Evolutionary conservation across 2,888 invertebrate species (phyloP).

Genomic region (Macrosiphum euphorbiae): DNA sequence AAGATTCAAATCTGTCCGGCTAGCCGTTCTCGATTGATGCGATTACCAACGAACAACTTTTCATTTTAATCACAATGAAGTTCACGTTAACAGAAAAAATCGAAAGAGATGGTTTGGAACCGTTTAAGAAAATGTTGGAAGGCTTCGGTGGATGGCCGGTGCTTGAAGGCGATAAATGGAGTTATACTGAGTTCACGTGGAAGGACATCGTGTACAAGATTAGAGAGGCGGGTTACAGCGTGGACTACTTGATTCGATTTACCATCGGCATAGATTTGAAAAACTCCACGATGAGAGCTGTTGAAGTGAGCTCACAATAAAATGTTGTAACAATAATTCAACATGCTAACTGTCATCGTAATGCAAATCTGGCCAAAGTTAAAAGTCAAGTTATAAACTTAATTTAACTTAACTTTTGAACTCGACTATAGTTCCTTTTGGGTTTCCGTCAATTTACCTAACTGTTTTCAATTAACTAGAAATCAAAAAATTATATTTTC

Average conservation of each 20-base stretch:
- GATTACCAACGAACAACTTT: too few species aligned
- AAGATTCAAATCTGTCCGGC: too few species aligned
- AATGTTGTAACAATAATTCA: not conserved
- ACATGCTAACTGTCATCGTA: not conserved
- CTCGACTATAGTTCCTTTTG: too few species aligned
- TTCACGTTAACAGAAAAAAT: slow-evolving; percentile 77
- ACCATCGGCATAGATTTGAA: slow-evolving; percentile 90
- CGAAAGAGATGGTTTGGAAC: slow-evolving; percentile 82
- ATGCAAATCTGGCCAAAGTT: too few species aligned
- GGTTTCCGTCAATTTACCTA: too few species aligned
- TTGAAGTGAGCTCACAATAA: slow-evolving; percentile 77
- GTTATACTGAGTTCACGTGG: slow-evolving; percentile 82
- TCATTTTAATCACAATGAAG: not conserved
- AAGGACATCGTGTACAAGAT: slow-evolving; percentile 85
- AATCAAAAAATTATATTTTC: too few species aligned
- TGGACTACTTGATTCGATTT: slow-evolving; percentile 91
- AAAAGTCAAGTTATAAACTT: too few species aligned
- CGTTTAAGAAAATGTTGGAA: slow-evolving; percentile 80
- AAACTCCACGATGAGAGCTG: slow-evolving; percentile 86
- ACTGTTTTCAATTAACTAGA: too few species aligned
- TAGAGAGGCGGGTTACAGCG: slow-evolving; percentile 84
- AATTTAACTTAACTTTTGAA: too few species aligned
- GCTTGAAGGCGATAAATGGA: slow-evolving; percentile 83
- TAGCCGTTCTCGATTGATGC: too few species aligned
- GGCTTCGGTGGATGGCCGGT: slow-evolving; percentile 95